phyloP scores from a whole-genome alignment of 1,140 invertebrate species.

The Macrosteles quadrilineatus region DNA sequence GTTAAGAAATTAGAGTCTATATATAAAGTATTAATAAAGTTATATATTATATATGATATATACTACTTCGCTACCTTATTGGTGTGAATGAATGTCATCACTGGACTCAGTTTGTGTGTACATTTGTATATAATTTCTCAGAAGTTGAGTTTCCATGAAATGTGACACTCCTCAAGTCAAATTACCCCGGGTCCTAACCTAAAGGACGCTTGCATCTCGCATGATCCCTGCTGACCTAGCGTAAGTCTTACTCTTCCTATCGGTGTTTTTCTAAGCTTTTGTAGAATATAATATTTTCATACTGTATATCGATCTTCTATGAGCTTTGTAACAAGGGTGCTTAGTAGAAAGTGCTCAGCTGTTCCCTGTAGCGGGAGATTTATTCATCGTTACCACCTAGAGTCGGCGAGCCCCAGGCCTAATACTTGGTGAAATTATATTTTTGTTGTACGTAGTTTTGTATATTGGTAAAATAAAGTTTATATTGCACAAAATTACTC shows the following conservation, averaged over 20 bases:
- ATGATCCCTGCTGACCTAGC: conserved; percentile 17
- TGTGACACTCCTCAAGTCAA: conserved; percentile 15
- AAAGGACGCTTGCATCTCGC: not conserved
- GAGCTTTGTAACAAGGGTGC: conserved; percentile 16
- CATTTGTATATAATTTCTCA: conserved; percentile 11
- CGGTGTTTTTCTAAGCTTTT: conserved; percentile 19
- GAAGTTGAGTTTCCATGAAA: not conserved
- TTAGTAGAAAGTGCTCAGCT: not conserved
- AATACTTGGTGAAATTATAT: conserved; percentile 23
- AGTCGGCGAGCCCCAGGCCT: not conserved
- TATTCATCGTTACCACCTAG: not conserved
- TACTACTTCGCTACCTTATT: conserved; percentile 17
- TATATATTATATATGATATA: conserved; percentile 21
- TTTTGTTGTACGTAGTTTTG: conserved; percentile 17
- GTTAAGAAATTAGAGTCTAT: conserved; percentile 22
- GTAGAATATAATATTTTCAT: conserved; percentile 15
- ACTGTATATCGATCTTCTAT: not conserved
- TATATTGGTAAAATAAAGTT: conserved; percentile 9
- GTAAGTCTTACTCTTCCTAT: conserved; percentile 16
- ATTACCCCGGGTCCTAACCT: not conserved
- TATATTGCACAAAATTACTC: conserved; percentile 12
- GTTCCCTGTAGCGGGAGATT: not conserved
- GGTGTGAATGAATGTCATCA: conserved; percentile 6
- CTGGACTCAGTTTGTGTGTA: conserved; percentile 1
- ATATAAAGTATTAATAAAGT: conserved; percentile 11